phyloP scores from a whole-genome alignment of 1,140 invertebrate genomes.

The Tetramorium simillimum region DNA sequence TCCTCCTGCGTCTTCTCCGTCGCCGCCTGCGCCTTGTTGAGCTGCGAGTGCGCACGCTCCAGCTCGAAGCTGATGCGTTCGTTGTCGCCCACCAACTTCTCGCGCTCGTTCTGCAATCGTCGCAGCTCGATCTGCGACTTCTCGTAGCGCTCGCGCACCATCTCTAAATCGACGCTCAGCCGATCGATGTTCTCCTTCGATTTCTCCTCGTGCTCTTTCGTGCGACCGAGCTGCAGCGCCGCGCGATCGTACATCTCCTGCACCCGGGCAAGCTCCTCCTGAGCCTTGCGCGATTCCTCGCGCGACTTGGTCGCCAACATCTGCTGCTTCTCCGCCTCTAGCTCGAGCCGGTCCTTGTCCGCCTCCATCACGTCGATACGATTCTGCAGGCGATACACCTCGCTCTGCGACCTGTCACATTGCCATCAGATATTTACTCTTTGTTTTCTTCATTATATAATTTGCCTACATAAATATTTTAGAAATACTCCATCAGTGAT shows the following conservation, averaged over 20 bases:
- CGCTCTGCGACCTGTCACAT: conserved; percentile 91
- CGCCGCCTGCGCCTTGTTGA: conserved; percentile 92
- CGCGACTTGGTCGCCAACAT: conserved; percentile 91
- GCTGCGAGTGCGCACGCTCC: conserved; percentile 93
- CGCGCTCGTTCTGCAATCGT: conserved; percentile 93
- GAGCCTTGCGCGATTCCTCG: conserved; percentile 94
- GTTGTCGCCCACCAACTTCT: conserved; percentile 93
- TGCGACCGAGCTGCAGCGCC: conserved; percentile 92
- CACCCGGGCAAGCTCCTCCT: conserved; percentile 93
- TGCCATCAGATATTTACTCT: conserved; percentile 54
- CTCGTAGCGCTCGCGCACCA: conserved; percentile 95
- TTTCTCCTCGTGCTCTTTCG: conserved; percentile 96
- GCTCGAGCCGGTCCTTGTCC: conserved; percentile 93
- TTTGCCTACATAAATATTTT: conserved; percentile 6
- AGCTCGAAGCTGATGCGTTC: conserved; percentile 95
- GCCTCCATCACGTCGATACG: conserved; percentile 94
- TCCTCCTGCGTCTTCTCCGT: conserved; percentile 96
- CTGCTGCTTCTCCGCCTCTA: conserved; percentile 94
- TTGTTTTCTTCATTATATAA: neutral
- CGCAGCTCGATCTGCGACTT: conserved; percentile 94
- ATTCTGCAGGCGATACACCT: conserved; percentile 94
- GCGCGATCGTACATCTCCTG: conserved; percentile 96
- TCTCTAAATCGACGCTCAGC: conserved; percentile 91
- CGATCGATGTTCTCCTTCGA: conserved; percentile 95
- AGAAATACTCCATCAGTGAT: neutral